Conservation (phyloP, 2,888 invertebrate species). For the Zhengitettix transpicula region DNA sequence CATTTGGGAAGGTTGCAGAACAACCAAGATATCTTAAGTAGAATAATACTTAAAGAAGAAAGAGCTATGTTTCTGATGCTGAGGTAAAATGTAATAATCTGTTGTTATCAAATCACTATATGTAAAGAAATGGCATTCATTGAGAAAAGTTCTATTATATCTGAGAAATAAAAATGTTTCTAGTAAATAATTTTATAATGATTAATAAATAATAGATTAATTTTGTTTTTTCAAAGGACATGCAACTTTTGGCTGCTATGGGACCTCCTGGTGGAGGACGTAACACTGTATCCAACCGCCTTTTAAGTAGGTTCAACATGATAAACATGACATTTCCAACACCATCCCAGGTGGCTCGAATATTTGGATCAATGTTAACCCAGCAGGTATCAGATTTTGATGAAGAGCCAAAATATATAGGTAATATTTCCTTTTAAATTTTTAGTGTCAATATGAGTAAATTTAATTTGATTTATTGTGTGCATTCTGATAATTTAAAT, state of each 20-base stretch:
- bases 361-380: conserved; percentile 69
- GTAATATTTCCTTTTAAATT: conserved; percentile 23
- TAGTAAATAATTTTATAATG: too few relatives aligned
- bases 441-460: background rate
- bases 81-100: too few relatives aligned
- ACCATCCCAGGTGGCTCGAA: conserved; percentile 56
- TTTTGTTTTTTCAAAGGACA: conserved; percentile 33
- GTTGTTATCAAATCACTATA: too few relatives aligned
- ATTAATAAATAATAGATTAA: too few relatives aligned
- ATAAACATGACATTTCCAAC: conserved; percentile 70
- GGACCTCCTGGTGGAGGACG: conserved; percentile 80
- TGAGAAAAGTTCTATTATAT: too few relatives aligned
- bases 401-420: conserved; percentile 57
- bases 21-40: too few relatives aligned
- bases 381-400: conserved; percentile 65
- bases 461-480: background rate
- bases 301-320: conserved; percentile 60
- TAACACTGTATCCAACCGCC: conserved; percentile 57
- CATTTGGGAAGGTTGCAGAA: too few relatives aligned
- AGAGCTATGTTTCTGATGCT: too few relatives aligned
- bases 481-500: too few relatives aligned
- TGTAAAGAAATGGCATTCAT: too few relatives aligned
- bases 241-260: conserved; percentile 64
- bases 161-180: too few relatives aligned
- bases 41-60: too few relatives aligned